Percentiles rank a stretch among this genome's conserved stretches.
phyloP scores from a whole-genome alignment of 2,113 vertebrate species.

The Cheilinus undulatus region DNA sequence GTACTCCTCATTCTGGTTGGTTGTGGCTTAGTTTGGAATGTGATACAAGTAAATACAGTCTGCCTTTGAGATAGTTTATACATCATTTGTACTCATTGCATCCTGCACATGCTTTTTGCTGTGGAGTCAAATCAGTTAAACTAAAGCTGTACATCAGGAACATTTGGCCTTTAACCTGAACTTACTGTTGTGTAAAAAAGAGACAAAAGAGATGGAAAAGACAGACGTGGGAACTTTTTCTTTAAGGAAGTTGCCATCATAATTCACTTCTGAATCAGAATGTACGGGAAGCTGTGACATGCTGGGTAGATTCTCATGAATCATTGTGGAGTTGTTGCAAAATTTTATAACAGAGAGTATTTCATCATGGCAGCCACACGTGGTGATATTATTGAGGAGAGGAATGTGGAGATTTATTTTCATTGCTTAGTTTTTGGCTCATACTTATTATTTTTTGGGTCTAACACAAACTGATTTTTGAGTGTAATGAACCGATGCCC shows the following conservation, averaged over 20 bases:
- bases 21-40: slow-evolving; percentile 66
- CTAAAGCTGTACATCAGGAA: slow-evolving; percentile 2
- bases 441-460: slow-evolving; percentile 25
- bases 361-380: slow-evolving; percentile 44
- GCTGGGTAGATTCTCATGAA: slow-evolving; percentile 42
- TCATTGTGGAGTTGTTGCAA: slow-evolving; percentile 31
- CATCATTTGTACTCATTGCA: slow-evolving; percentile 65
- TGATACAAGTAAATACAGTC: slow-evolving; percentile 70
- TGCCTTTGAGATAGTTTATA: slow-evolving; percentile 74
- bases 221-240: slow-evolving; percentile 9
- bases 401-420: slow-evolving; percentile 44
- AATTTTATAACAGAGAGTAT: slow-evolving; percentile 31
- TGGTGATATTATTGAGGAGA: not conserved
- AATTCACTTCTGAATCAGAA: slow-evolving; percentile 29
- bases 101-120: not conserved
- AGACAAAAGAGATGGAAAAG: not conserved
- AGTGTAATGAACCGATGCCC: slow-evolving; percentile 18
- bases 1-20: slow-evolving; percentile 73
- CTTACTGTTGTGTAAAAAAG: not conserved
- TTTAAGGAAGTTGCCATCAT: slow-evolving; percentile 44
- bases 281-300: slow-evolving; percentile 59
- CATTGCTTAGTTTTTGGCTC: slow-evolving; percentile 11
- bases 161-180: slow-evolving; percentile 6
- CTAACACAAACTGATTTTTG: slow-evolving; percentile 1
- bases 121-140: not conserved